Base-by-base conservation (phyloP, 2,888 invertebrate species). In the Cacoxenus indagator region DNA sequence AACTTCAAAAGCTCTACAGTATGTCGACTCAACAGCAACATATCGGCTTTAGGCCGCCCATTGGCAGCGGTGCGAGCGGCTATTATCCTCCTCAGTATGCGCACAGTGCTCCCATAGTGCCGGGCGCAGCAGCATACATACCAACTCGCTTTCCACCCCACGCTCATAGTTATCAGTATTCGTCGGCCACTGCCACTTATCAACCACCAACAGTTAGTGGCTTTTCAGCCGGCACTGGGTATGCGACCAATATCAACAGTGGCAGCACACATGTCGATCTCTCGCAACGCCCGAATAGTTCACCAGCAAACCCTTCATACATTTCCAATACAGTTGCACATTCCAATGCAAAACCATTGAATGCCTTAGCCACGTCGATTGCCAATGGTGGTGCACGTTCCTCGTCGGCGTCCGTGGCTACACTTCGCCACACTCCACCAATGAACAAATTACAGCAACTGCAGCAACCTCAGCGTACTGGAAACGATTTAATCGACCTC, bases 401-500 rank as follows among this genome's bases (percentile, higher is more conserved):
- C n/a, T 37, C 55, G 3, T 27, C 59, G n/a, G 9, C 43, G 9
- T 43, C 61, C 2, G 2, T 57, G 55, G 27, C 69, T 67, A n/a
- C 73, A 73, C 70, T 75, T 59, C 70, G 82, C 65, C 71, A 75
- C 67, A 77, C 71, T 22, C 70, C 79, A 54, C 72, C 82, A 31
- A 31, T 74, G 61, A 72, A 80, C 66, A 76, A 72, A 65, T 68
- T 26, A 1, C 76, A 5, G 17, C 61, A 62, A 62, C 29, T 62
- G 61, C 57, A n/a, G n/a, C 59, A 67, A 24, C 29, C 64, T 24
- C 72, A 73, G 14, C 78, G 79, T 19, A 68, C 75, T 19, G 85
- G 83, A 27, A 84, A 81, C 64, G 87, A 88, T 78, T 78, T 88
- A 68, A 88, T 88, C 67, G 87, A 88, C 76, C 78, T 87, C 24